Conservation (phyloP, 2,797 vertebrate species). For the Botia kubotai region DNA sequence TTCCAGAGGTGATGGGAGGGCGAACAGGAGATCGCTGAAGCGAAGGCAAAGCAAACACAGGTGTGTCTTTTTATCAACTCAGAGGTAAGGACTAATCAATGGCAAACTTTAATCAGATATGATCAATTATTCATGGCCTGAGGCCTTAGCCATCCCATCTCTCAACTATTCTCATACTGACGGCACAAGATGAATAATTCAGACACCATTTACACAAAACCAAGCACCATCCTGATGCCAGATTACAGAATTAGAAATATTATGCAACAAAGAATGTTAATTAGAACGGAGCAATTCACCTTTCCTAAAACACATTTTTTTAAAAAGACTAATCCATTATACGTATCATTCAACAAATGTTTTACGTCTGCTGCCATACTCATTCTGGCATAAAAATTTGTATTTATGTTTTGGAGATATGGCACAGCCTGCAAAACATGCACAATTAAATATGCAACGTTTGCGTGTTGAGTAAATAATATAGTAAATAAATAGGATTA, state of each 20-base stretch:
- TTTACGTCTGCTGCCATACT: background rate
- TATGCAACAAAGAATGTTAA: slow-evolving; percentile 80
- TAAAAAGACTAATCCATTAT: slow-evolving; percentile 17
- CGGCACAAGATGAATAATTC: slow-evolving; percentile 82
- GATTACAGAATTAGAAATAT: slow-evolving; percentile 82
- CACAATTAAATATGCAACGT: background rate
- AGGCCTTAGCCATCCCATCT: slow-evolving; percentile 79
- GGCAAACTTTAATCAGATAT: slow-evolving; percentile 86
- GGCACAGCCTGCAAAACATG: background rate
- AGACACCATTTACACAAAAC: slow-evolving; percentile 82
- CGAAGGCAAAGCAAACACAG: slow-evolving; percentile 78
- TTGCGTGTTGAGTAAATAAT: background rate
- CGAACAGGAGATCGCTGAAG: slow-evolving; percentile 63
- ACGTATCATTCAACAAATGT: slow-evolving; percentile 7
- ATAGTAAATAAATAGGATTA: background rate
- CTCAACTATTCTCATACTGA: slow-evolving; percentile 77
- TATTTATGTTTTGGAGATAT: background rate
- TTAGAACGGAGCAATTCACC: slow-evolving; percentile 64
- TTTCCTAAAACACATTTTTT: slow-evolving; percentile 20
- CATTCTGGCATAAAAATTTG: background rate
- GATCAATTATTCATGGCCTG: slow-evolving; percentile 87
- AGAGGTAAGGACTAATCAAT: slow-evolving; percentile 81
- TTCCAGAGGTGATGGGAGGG: slow-evolving; percentile 58
- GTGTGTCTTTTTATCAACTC: slow-evolving; percentile 78
- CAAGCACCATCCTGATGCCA: slow-evolving; percentile 81